Evolutionary conservation across 2,888 invertebrate species (phyloP).

Genomic region (Eudemis profundana): DNA sequence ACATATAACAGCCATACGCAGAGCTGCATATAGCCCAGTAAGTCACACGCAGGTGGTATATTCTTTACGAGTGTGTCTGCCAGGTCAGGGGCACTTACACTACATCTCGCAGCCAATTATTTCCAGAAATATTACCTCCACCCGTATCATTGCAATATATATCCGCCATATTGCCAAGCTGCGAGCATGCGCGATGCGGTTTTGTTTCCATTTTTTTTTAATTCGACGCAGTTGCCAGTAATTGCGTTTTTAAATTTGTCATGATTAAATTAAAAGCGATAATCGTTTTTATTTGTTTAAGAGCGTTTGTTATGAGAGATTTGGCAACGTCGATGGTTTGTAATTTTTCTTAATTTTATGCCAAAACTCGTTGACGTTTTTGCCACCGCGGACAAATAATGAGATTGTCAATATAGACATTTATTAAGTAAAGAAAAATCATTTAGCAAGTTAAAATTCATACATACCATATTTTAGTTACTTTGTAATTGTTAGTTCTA

Average conservation of each 20-base stretch:
- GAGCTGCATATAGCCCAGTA: conserved; percentile 5
- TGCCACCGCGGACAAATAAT: too few species aligned
- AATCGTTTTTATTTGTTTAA: not conserved
- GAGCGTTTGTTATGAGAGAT: too few species aligned
- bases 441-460: too few species aligned
- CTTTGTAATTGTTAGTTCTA: too few species aligned
- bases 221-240: not conserved
- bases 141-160: conserved; percentile 42
- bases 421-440: too few species aligned
- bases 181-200: conserved; percentile 13
- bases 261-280: not conserved
- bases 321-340: too few species aligned
- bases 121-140: conserved; percentile 57
- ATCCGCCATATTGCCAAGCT: conserved; percentile 43
- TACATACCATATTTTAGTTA: too few species aligned
- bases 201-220: conserved; percentile 2
- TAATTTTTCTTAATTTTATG: too few species aligned
- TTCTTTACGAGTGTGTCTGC: conserved; percentile 44
- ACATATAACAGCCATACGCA: not conserved
- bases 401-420: too few species aligned
- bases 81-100: conserved; percentile 53
- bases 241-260: not conserved
- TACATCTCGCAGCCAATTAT: conserved; percentile 66
- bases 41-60: conserved; percentile 33
- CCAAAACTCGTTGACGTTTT: too few species aligned